phyloP scores from a whole-genome alignment of 2,797 vertebrate genomes.

The Acanthiza pusilla region DNA sequence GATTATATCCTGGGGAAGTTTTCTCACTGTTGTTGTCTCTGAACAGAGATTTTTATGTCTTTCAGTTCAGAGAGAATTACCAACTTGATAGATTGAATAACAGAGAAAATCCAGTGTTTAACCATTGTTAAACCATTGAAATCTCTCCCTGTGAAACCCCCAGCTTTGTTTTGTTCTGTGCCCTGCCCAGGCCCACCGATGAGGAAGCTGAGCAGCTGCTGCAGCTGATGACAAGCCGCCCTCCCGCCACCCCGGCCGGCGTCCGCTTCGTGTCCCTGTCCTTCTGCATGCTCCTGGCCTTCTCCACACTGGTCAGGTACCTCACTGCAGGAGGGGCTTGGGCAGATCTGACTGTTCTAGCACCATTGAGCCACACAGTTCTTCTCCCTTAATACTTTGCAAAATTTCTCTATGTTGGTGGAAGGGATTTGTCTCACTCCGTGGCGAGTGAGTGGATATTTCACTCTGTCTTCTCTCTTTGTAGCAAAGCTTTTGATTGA shows the following conservation, averaged over 20 bases:
- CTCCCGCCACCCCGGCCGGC: slow-evolving; percentile 92
- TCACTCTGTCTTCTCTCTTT: neutral
- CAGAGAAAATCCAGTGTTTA: neutral
- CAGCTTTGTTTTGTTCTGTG: neutral
- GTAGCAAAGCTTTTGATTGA: neutral
- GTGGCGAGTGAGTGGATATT: neutral
- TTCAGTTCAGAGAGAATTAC: neutral
- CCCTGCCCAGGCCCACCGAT: slow-evolving; percentile 85
- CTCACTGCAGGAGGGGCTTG: neutral
- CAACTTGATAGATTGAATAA: neutral
- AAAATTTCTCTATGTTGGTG: rapidly evolving
- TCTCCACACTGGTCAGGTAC: slow-evolving; percentile 95
- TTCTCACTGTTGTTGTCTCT: neutral
- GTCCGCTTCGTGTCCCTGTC: slow-evolving; percentile 97
- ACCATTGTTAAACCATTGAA: neutral
- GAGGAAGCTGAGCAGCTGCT: slow-evolving; percentile 95
- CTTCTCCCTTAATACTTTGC: neutral
- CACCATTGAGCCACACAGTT: neutral
- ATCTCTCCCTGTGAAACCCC: rapidly evolving
- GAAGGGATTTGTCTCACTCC: neutral
- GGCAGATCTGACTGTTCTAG: neutral
- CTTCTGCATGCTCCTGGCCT: slow-evolving; percentile 96
- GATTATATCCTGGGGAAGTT: neutral
- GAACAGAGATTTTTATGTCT: neutral
- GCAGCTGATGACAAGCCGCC: slow-evolving; percentile 96